Percentiles rank a stretch among this genome's conserved stretches.
These are phyloP conservation scores for Cynocephalus volans DNA, from an alignment of 2,113 vertebrate species.

Conservation along the genomic window DNA sequence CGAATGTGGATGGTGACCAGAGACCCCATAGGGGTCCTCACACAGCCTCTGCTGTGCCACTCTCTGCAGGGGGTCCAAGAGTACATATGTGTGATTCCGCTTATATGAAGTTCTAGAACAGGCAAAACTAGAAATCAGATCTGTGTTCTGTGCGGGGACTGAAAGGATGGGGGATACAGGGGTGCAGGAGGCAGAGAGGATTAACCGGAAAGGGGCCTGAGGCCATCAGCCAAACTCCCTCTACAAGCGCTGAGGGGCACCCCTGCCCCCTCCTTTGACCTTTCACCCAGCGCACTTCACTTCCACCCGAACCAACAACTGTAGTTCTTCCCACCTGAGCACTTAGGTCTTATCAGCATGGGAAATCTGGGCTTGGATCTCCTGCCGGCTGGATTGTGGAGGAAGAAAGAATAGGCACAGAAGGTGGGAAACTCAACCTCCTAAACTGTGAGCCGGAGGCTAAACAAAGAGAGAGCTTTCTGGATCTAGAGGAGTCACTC, in stretches of 20 bases:
- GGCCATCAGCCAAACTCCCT: no score
- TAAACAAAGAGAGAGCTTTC: neutral
- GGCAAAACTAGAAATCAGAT: no score
- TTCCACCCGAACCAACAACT: neutral
- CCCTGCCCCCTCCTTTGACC: neutral
- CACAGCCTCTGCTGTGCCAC: neutral
- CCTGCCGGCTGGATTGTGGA: neutral
- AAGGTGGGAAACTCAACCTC: neutral
- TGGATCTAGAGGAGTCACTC: neutral
- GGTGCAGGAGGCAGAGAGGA: no score
- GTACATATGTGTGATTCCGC: no score
- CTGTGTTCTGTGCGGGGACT: no score
- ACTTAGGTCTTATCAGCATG: rapidly evolving
- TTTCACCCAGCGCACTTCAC: rapidly evolving
- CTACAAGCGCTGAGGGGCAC: neutral
- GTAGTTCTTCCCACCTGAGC: neutral
- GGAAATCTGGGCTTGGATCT: neutral
- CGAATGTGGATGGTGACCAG: rapidly evolving
- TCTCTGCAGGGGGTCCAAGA: rapidly evolving
- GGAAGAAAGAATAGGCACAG: neutral
- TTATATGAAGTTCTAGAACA: no score
- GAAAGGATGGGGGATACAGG: no score
- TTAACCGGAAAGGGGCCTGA: no score
- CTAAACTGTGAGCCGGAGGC: neutral
- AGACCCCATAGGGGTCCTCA: no score